phyloP scores from a whole-genome alignment of 2,113 vertebrate species.

The Sorex fumeus region DNA sequence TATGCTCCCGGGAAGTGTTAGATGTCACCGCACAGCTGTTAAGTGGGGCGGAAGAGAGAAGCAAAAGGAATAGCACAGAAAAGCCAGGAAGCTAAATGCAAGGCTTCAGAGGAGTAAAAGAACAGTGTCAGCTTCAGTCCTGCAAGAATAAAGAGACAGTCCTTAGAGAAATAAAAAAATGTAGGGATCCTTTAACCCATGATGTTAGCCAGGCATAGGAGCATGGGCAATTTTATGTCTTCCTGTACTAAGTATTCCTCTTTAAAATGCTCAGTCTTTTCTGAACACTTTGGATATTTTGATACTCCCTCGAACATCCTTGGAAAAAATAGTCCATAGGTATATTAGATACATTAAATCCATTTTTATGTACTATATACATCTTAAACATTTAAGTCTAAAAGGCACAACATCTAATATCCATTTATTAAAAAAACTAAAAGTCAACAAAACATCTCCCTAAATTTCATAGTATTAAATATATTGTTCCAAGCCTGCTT shows the following conservation, averaged over 20 bases:
- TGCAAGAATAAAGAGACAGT: neutral
- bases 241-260: rapidly evolving
- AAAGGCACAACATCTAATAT: neutral
- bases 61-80: neutral
- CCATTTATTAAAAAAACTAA: neutral
- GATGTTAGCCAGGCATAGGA: rapidly evolving
- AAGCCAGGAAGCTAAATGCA: neutral
- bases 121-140: neutral
- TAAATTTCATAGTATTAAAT: neutral
- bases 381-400: neutral
- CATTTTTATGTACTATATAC: neutral
- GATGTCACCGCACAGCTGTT: conserved; percentile 67
- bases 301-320: neutral
- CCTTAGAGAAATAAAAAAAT: no score
- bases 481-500: no score
- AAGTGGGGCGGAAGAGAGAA: conserved; percentile 16
- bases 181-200: neutral
- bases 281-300: neutral
- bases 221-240: rapidly evolving
- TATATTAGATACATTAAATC: neutral
- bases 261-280: neutral
- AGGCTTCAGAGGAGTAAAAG: neutral
- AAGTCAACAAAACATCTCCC: neutral
- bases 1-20: conserved; percentile 27
- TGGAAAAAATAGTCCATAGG: neutral